Evolutionary conservation across 1,140 invertebrate species (phyloP), one percentile per base, ranked within the genome.

Genomic region (Cotesia chilonis): DNA sequence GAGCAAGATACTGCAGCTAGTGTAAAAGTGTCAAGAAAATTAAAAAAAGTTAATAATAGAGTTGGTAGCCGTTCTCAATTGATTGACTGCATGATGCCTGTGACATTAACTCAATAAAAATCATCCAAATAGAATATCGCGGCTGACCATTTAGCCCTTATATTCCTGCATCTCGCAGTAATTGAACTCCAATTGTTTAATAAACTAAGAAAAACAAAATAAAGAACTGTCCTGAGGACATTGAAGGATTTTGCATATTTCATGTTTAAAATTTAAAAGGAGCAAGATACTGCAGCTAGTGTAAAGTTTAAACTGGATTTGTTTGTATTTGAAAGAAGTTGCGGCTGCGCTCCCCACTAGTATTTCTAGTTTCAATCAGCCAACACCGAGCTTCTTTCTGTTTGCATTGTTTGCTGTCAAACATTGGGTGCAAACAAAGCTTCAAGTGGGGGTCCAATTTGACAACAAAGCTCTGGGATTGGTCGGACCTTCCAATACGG

Each of bases 361-460:
- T 36, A 9, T 2, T 7, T 14, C 14, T 14, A 14, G 14, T 14
- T 14, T 20, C 35, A 7, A 51, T 12, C 17, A 35, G 20, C 38
- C 37, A 55, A 57, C 17, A 47, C 63, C 41, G 41, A 41, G n/a
- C 37, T 67, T 3, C 54, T 36, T 41, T 47, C 73, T 80, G 79
- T 81, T 80, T 80, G 78, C 82, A 83, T 81, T 82, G 78, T 85
- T 84, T 84, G 79, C 78, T 80, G 82, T 82, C 82, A 84, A 84
- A 84, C 84, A 84, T 83, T 83, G 83, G 81, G 75, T 73, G 72
- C 77, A 81, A 81, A 76, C 73, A 76, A 54, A 35, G 5, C n/a
- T 14, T 36, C 51, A 63, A 68, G 76, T 75, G 75, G 81, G 75
- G 63, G 59, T 17, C 57, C 7, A 10, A 60, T 3, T 54, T 54